These are phyloP conservation scores for Drosophila atroscutellata DNA, from an alignment of 2,888 invertebrate genomes.

Conservation along the genomic window DNA sequence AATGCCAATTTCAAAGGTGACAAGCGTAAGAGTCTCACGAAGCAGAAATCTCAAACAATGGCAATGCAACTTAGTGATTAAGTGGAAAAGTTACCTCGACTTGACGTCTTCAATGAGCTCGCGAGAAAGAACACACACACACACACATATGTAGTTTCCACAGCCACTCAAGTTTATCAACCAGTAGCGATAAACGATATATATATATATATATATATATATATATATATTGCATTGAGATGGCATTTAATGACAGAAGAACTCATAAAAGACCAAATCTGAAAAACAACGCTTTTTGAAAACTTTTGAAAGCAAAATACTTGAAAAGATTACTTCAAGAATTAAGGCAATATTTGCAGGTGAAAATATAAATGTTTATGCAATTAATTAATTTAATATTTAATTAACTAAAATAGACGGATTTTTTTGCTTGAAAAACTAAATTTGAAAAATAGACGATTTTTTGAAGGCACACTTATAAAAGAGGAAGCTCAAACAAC, in stretches of 20 bases:
- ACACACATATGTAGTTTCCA: neutral
- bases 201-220: too few species aligned
- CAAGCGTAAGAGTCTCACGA: slow-evolving; percentile 42
- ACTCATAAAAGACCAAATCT: neutral
- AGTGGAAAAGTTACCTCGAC: slow-evolving; percentile 46
- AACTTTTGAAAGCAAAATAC: neutral
- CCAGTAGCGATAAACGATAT: neutral
- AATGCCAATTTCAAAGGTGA: slow-evolving; percentile 41
- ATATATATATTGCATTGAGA: neutral
- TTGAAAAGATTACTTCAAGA: neutral
- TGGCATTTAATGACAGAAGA: neutral
- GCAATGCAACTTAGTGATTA: slow-evolving; percentile 47
- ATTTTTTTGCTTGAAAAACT: neutral
- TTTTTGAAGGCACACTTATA: neutral
- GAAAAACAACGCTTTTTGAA: neutral
- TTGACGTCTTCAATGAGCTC: slow-evolving; percentile 35
- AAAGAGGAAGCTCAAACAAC: neutral
- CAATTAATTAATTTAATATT: neutral
- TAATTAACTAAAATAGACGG: neutral
- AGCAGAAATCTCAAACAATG: slow-evolving; percentile 29
- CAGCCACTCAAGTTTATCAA: slow-evolving; percentile 5
- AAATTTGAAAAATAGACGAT: neutral
- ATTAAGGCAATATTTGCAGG: neutral
- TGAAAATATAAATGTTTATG: neutral
- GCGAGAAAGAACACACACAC: neutral